Base-by-base conservation (phyloP, 2,797 vertebrate species). In the Eulemur rubriventer region DNA sequence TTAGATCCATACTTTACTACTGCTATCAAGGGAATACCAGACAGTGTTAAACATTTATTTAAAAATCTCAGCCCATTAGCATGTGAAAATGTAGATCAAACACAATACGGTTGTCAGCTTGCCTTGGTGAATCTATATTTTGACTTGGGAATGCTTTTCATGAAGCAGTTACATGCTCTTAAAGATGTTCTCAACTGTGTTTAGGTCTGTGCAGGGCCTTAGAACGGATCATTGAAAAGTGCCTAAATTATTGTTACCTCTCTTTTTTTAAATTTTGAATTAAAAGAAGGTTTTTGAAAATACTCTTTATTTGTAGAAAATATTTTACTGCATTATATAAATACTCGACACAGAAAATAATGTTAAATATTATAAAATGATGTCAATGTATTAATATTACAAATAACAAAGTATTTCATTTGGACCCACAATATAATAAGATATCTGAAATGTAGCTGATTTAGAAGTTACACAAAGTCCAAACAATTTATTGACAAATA, bases 281-380 rank as follows among this genome's bases (percentile, higher is more conserved):
- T 82, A 93, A 83, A 52, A 86, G 4, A 41, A 73, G 10, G 26
- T 22, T 52, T 89, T 91, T 70, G 13, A 93, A 97, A 88, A 48
- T 41, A 12, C 3, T 80, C 9, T n/a, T 1, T 87, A 78, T 13
- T 50, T 24, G 7, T 57, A 92, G 82, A 72, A 96, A 75, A 20
- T n/a, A 61, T n/a, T 38, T 95, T 78, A 69, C 2, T 88, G 12
- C 12, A 30, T 59, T 73, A 46, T 24, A 20, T 70, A 59, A 76
- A 55, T 75, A 63, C 13, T 7, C 55, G 35, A 38, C 26, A 91
- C 28, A 63, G 4, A 91, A 10, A 67, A 30, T 20, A 55, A 85
- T 7, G 20, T 81, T 59, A 89, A 89, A 50, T 30, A 67, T 83
- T 89, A 76, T 38, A 89, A 93, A 95, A 46, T 69, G 38, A 89